These are phyloP conservation scores for Harpalus rufipes DNA, from an alignment of 2,888 invertebrate species.

Conservation along the genomic window DNA sequence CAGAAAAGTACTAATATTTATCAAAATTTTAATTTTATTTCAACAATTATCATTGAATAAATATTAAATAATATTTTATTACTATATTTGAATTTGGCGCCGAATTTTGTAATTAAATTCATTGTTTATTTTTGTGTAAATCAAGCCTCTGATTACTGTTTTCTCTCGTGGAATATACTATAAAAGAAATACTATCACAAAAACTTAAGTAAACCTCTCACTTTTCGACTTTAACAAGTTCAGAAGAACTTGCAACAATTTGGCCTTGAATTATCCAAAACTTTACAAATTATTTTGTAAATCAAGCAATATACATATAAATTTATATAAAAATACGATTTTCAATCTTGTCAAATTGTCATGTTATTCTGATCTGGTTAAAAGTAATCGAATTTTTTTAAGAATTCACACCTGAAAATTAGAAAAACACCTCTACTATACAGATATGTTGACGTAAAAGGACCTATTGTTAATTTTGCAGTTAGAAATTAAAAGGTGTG, in stretches of 20 bases:
- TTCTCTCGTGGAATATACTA: no score
- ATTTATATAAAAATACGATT: slow-evolving; percentile 51
- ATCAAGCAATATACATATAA: slow-evolving; percentile 50
- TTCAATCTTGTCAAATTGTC: slow-evolving; percentile 42
- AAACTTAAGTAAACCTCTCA: slow-evolving; percentile 56
- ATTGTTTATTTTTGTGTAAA: no score
- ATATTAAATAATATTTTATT: no score
- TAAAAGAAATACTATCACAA: slow-evolving; percentile 65
- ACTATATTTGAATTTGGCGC: no score
- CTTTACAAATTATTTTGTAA: slow-evolving; percentile 37
- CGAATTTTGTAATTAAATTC: no score
- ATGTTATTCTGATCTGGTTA: slow-evolving; percentile 8
- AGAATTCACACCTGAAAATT: slow-evolving; percentile 39
- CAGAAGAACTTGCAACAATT: slow-evolving; percentile 30
- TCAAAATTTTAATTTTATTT: no score
- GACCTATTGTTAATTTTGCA: slow-evolving; percentile 6
- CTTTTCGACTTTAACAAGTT: slow-evolving; percentile 32
- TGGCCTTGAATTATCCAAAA: slow-evolving; percentile 33
- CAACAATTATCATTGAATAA: no score
- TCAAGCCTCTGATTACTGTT: no score
- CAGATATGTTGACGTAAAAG: slow-evolving; percentile 48
- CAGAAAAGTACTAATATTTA: no score
- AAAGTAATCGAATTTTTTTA: slow-evolving; percentile 24
- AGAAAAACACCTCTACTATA: slow-evolving; percentile 36
- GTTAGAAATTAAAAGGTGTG: slow-evolving; percentile 36